These are phyloP conservation scores for Schizopygopsis pylzovi DNA, from an alignment of 2,797 vertebrate species.

Conservation along the genomic window DNA sequence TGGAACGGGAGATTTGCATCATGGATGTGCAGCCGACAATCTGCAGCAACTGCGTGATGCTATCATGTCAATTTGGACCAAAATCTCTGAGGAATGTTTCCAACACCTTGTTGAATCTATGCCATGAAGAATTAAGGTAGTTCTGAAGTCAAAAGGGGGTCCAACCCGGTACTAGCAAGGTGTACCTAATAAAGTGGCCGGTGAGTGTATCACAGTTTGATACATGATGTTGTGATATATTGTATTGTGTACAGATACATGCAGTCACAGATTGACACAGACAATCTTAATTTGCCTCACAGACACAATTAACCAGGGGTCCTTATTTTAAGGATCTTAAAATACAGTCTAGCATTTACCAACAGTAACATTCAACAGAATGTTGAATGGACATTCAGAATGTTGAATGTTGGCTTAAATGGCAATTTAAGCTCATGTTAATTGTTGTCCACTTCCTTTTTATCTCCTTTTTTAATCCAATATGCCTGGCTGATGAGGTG, in stretches of 20 bases:
- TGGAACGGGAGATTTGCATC: no score
- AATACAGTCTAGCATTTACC: neutral
- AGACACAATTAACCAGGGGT: neutral
- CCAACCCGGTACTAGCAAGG: no score
- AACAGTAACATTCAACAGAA: neutral
- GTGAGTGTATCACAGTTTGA: neutral
- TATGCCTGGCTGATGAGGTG: no score
- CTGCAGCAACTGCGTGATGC: no score
- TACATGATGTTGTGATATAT: neutral
- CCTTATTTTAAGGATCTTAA: neutral
- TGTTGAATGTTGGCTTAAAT: neutral
- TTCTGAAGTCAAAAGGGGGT: no score
- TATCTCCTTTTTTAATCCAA: no score
- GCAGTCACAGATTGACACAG: neutral
- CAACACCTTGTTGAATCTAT: no score
- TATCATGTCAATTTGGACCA: no score
- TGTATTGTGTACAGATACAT: slow-evolving; percentile 1
- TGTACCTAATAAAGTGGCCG: no score
- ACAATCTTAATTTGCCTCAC: neutral
- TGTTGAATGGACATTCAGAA: neutral
- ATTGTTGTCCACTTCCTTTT: neutral
- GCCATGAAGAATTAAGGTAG: no score
- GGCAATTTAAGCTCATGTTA: neutral
- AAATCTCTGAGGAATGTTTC: no score
- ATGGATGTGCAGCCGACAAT: no score